These are phyloP conservation scores for Diachasma alloeum DNA, from an alignment of 1,140 invertebrate genomes.

Conservation along the genomic window DNA sequence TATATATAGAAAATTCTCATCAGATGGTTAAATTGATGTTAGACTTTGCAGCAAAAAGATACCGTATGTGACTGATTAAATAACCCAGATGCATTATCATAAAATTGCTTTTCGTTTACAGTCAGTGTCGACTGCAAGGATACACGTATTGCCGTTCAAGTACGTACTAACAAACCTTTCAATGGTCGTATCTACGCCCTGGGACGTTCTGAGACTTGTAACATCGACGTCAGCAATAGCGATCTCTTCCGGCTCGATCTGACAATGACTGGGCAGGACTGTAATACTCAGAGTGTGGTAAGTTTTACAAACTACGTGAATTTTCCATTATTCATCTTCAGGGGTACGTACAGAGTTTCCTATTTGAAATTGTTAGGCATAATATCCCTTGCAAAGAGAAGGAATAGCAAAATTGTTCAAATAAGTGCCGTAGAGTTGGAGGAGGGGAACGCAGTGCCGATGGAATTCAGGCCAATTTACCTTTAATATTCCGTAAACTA, in stretches of 20 bases:
- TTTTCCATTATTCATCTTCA: background rate
- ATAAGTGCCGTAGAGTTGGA: background rate
- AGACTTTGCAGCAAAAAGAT: too few species aligned
- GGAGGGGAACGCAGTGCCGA: too few species aligned
- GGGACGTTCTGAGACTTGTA: constrained; percentile 92
- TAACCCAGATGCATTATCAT: too few species aligned
- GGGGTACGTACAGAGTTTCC: too few species aligned
- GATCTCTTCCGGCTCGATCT: constrained; percentile 91
- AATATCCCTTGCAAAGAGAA: too few species aligned
- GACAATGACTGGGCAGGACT: constrained; percentile 92
- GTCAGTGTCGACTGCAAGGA: constrained; percentile 95
- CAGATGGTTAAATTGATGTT: too few species aligned
- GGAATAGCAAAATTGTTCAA: too few species aligned
- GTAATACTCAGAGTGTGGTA: constrained; percentile 91
- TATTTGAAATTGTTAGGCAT: too few species aligned
- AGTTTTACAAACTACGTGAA: background rate
- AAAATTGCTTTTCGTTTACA: constrained; percentile 58
- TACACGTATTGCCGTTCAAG: constrained; percentile 90
- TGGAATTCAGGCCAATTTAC: too few species aligned
- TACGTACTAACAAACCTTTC: constrained; percentile 91
- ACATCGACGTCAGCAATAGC: constrained; percentile 91
- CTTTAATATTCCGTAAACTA: too few species aligned
- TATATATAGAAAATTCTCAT: too few species aligned
- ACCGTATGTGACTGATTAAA: too few species aligned
- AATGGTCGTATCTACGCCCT: constrained; percentile 93